phyloP scores from a whole-genome alignment of 2,113 vertebrate genomes.

The Chascanopsetta lugubris region DNA sequence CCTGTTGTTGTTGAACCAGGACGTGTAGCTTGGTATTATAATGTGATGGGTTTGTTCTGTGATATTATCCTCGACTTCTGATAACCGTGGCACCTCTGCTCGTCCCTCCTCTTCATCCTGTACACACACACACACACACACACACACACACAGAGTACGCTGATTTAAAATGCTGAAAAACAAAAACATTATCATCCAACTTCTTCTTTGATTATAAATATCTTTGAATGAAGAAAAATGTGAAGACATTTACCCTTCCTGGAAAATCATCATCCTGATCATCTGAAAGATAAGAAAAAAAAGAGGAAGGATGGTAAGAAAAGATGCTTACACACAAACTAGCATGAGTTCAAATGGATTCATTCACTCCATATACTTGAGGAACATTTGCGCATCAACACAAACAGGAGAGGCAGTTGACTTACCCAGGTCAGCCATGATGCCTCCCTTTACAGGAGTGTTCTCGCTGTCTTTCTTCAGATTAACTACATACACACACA shows the following conservation, averaged over 20 bases:
- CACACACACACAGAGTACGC: no score
- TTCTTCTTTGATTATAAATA: neutral
- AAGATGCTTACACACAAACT: neutral
- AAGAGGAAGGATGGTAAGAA: neutral
- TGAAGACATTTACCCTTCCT: conserved; percentile 87
- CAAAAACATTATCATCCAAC: neutral
- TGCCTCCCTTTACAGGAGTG: conserved; percentile 96
- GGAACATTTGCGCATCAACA: neutral
- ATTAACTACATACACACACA: conserved; percentile 83
- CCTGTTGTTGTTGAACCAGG: conserved; percentile 99
- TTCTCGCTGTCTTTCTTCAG: conserved; percentile 98
- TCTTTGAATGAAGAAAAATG: neutral
- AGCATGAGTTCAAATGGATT: neutral
- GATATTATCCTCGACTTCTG: conserved; percentile 92
- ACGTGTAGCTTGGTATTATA: conserved; percentile 95
- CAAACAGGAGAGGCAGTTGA: neutral
- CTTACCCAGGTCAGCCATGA: conserved; percentile 94
- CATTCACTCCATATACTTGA: neutral
- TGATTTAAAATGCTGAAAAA: neutral
- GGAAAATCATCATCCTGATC: conserved; percentile 94
- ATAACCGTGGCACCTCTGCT: conserved; percentile 85
- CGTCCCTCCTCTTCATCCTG: conserved; percentile 93
- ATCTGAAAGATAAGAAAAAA: conserved; percentile 80
- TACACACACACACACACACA: conserved; percentile 47
- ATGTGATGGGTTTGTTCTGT: conserved; percentile 97